Base-by-base conservation (phyloP, 2,888 invertebrate genomes). In the Drosophila mettleri region DNA sequence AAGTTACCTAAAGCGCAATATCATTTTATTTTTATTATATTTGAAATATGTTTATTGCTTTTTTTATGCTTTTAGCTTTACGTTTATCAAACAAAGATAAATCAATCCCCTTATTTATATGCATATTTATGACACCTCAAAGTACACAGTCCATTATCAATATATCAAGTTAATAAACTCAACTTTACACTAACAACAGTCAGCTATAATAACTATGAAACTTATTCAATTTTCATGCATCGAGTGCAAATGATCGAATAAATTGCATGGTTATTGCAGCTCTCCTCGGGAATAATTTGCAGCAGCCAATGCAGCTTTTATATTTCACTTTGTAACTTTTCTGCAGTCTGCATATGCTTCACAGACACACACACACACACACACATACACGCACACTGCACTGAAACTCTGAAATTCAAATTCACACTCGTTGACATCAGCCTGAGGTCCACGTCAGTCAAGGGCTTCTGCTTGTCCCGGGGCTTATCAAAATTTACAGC, bases 401-500 rank as follows among this genome's bases (percentile, higher is more conserved):
- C 10, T n/a, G n/a, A n/a, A n/a, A n/a, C n/a, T n/a, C n/a, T n/a
- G n/a, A 12, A 33, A 34, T 51, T 20, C 20, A 16, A 27, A 33
- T 31, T 53, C 57, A 61, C 61, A 55, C 59, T 48, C 63, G 12
- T 39, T 72, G 38, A 33, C 55, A 48, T 36, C 52, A 22, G 18
- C 10, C 34, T 31, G 59, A 52, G 48, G 62, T 57, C 52, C 58
- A 57, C 48, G 69, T 65, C 73, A 69, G 65, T 57, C 52, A 57
- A 51, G 69, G 73, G 43, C 60, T 66, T 45, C 33, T 52, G 58
- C 31, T 53, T 59, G 77, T 69, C 63, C 57, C 58, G 68, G 57
- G 68, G 68, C 84, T 84, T 82, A 82, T 82, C 84, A 70, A 72
- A 79, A 74, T 81, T 74, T 70, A 72, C 82, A 82, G 82, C 82